Evolutionary conservation across 2,888 invertebrate species (phyloP).

Genomic region (Perdita meconis): DNA sequence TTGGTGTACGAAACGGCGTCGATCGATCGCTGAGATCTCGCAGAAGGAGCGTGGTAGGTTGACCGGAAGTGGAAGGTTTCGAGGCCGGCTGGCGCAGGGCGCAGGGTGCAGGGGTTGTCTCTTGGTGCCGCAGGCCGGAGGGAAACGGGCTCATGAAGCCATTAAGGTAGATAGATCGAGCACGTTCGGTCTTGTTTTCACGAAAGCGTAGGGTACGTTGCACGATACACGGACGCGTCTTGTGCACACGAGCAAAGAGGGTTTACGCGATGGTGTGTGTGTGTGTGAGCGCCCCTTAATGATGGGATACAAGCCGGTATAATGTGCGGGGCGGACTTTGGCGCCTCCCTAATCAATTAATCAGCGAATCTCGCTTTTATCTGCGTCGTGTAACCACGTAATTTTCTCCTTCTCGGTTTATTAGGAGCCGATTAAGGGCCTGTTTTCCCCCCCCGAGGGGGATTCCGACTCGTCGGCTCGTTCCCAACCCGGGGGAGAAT

Average conservation of each 20-base stretch:
- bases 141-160: slow-evolving; percentile 70
- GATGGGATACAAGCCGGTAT: slow-evolving; percentile 75
- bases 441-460: slow-evolving; percentile 6
- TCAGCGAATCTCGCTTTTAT: slow-evolving; percentile 82
- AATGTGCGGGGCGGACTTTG: slow-evolving; percentile 80
- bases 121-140: slow-evolving; percentile 2
- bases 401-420: slow-evolving; percentile 74
- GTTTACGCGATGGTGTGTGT: slow-evolving; percentile 2
- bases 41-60: not conserved
- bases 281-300: slow-evolving; percentile 72
- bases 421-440: slow-evolving; percentile 73
- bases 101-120: slow-evolving; percentile 50
- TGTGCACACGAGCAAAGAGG: not conserved
- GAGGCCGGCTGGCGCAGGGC: slow-evolving; percentile 34
- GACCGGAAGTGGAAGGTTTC: slow-evolving; percentile 36
- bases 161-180: slow-evolving; percentile 68
- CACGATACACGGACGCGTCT: not conserved
- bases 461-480: slow-evolving; percentile 19
- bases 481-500: slow-evolving; percentile 31
- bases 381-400: slow-evolving; percentile 67
- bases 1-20: slow-evolving; percentile 4
- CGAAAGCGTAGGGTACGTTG: slow-evolving; percentile 50
- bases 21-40: not conserved
- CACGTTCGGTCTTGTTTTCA: slow-evolving; percentile 56
- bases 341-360: slow-evolving; percentile 83